Evolutionary conservation across 2,113 vertebrate species (phyloP), one percentile per base, ranked within the genome.

Genomic region (Ariopsis seemanni): DNA sequence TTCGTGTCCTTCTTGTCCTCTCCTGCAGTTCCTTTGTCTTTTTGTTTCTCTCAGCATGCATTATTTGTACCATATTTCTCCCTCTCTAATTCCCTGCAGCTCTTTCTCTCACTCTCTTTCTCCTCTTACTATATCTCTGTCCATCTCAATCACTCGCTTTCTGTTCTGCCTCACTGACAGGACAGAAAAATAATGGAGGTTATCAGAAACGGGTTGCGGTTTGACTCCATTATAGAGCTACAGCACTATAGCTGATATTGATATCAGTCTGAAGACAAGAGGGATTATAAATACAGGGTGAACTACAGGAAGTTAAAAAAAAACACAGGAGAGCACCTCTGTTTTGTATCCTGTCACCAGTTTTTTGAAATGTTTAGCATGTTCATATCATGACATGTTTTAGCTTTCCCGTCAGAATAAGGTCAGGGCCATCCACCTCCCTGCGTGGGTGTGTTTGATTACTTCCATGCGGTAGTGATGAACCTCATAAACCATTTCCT

Each of bases 21-120:
- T 89, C 75, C 25, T 0, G 87, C 86, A 78, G 52, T 85, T 42
- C 91, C 91, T 91, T 52, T 91, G 89, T 91, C 83, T 74, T 88
- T 86, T 79, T 84, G 63, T 65, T 30, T 79, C n/a, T 25, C 67
- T 86, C 89, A 79, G 71, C 80, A 27, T 86, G 52, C 60, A 86
- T 82, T 30, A 89, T 57, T 69, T 48, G 58, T 65, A 69, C 30
- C 20, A 10, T 87, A 14, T 85, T 67, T 62, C 72, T 74, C 14
- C 15, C 48, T 67, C 62, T 77, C 50, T 78, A 65, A 25, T 69
- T 84, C 78, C 77, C 75, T 78, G 67, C 42, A 71, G 72, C 74
- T 81, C 69, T 50, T 7, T 85, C 34, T 53, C 67, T 58, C 27
- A 89, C 90, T 91, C 89, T 80, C 84, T 52, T 60, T 52, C 27